Base-by-base conservation (phyloP, 2,888 invertebrate species). In the Diploptera punctata region DNA sequence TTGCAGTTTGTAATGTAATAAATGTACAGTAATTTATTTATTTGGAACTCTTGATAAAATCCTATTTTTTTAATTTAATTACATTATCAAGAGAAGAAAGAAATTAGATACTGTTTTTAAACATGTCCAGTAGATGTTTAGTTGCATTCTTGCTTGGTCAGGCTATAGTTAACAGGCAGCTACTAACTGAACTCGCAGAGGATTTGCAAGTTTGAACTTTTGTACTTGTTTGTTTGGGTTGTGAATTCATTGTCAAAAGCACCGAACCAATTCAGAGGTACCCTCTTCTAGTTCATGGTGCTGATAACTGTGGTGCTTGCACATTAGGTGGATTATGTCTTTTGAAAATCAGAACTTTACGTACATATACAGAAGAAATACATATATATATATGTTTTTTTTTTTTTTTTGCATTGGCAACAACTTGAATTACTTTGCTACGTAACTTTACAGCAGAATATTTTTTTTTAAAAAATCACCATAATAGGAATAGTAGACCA, bases 21-120 rank as follows among this genome's bases (percentile, higher is more conserved):
- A 62, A 62, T 62, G 62, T 62, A 62, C 43, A 62, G 62, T 62
- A 38, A 43, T 62, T 62, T 62, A 61, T 61, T 61, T 61, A 62
- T 62, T 43, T 62, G 21, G n/a, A 62, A 33, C 24, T 38, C 24
- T 61, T 61, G 62, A 43, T 62, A 62, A 5, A n/a, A 24, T 62
- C 9, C 60, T 21, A 38, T 62, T 62, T 62, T 62, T 61, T 38
- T 18, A 61, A 21, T 62, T 62, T 38, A 19, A 38, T 62, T 33
- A 9, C 13, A 5, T 43, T 62, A 43, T 43, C 43, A 62, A 62
- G 62, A 62, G 62, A 19, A 62, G 43, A 62, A 62, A 43, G 21
- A 21, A 52, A 21, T 16, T 62, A 62, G 62, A 19, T 43, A 62
- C 43, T 62, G 62, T 62, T 62, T 3, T 52, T 52, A 52, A 52